Base-by-base conservation (phyloP, 2,797 vertebrate species). In the Zalophus californianus region DNA sequence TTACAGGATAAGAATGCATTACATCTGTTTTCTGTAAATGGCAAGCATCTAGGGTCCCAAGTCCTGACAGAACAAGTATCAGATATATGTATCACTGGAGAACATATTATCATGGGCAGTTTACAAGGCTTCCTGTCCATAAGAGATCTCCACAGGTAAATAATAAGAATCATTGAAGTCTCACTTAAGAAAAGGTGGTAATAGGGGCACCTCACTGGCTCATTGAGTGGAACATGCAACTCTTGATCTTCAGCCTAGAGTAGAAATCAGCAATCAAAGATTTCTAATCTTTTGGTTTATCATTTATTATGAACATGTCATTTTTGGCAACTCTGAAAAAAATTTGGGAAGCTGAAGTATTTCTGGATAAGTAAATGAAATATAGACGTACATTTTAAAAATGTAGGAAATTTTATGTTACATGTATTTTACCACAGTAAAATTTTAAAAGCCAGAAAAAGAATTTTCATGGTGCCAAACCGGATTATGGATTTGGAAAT, bases 1-100 rank as follows among this genome's bases (percentile, higher is more conserved):
- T 23, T 91, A 56, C 98, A 99, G 99, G 99, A 99, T 99, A 99
- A 99, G 98, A 99, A 99, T 86, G 98, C 99, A 0, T 98, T 99
- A 54, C 99, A 99, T 98, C 99, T 99, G 83, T 99, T 99, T 98
- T 99, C 99, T 90, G 98, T 99, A 48, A 99, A 99, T 95, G 99
- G 99, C 94, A 99, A 99, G 72, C 98, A 99, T 66, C 98, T 99
- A 86, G 98, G 98, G 92, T 99, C 99, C 13, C 99, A 99, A 98
- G 98, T 98, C 75, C 99, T 99, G 98, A 99, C 99, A 98, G 99
- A 99, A 98, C 99, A 99, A 97, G 98, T 99, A 98, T 99, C 99
- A 0, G 99, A 99, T 75, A 99, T 99, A 98, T 99, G 99, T 94
- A 98, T 99, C 96, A 99, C 99, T 14, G 99, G 99, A 56, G 99